Percentiles rank a stretch among this genome's conserved stretches.
phyloP scores from a whole-genome alignment of 2,113 vertebrate species.

The Oncorhynchus clarkii region DNA sequence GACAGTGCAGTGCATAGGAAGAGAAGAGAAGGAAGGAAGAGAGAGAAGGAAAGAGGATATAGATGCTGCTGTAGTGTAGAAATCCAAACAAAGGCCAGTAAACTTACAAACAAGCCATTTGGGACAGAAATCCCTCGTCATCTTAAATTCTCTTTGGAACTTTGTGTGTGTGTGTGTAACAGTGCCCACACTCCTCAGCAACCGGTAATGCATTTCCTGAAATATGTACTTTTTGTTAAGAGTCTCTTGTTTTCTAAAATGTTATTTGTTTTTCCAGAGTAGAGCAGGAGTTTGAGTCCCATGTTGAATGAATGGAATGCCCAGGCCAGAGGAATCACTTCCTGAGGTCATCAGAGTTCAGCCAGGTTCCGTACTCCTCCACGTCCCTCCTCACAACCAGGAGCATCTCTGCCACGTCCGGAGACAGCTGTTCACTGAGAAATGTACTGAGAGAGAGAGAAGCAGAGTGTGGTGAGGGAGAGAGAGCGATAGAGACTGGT shows the following conservation, averaged over 20 bases:
- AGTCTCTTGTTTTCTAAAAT: constrained; percentile 39
- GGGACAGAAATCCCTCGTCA: constrained; percentile 19
- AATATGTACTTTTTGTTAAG: constrained; percentile 45
- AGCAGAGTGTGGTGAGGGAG: background rate
- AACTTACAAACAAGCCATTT: constrained; percentile 41
- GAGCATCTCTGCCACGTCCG: constrained; percentile 85
- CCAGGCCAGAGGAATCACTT: constrained; percentile 52
- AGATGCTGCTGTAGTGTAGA: constrained; percentile 27
- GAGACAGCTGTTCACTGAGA: constrained; percentile 80
- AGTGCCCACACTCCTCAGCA: background rate
- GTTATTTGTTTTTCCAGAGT: constrained; percentile 36
- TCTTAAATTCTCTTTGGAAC: constrained; percentile 52
- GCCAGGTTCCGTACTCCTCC: constrained; percentile 82
- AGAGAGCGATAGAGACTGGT: constrained; percentile 6
- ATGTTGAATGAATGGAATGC: constrained; percentile 19
- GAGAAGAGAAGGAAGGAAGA: constrained; percentile 29
- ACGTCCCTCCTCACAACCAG: constrained; percentile 83
- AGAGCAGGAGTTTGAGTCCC: constrained; percentile 5
- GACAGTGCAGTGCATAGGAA: constrained; percentile 73
- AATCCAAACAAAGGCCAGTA: constrained; percentile 24
- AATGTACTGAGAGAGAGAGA: constrained; percentile 70
- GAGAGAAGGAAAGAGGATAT: constrained; percentile 17
- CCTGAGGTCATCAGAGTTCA: constrained; percentile 60
- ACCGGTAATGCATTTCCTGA: constrained; percentile 63
- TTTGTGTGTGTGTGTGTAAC: background rate